Evolutionary conservation across 2,797 vertebrate species (phyloP).

Genomic region (Trematomus bernacchii): DNA sequence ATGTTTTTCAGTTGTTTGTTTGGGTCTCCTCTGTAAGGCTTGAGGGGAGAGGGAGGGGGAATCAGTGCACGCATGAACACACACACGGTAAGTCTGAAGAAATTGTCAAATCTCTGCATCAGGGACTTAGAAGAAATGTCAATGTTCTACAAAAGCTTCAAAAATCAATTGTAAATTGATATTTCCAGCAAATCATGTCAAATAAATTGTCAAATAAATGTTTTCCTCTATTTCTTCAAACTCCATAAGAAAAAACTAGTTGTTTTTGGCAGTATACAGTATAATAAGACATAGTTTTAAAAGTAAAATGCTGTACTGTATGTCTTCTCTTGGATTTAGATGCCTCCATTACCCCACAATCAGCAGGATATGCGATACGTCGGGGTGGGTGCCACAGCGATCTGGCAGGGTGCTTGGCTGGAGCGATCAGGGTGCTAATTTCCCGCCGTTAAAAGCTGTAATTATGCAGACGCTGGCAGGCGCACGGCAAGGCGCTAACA

Average conservation of each 20-base stretch:
- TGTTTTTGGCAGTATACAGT: not conserved
- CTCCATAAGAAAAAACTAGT: no score
- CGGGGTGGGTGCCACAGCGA: slow-evolving; percentile 43
- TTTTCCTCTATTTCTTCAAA: no score
- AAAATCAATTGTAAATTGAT: no score
- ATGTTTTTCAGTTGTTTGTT: slow-evolving; percentile 1
- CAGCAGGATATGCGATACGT: slow-evolving; percentile 52
- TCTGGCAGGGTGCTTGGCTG: slow-evolving; percentile 55
- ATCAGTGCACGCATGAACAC: not conserved
- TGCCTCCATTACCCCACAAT: slow-evolving; percentile 61
- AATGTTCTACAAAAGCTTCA: not conserved
- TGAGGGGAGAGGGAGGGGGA: not conserved
- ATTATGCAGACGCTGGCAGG: slow-evolving; percentile 69
- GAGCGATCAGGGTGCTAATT: slow-evolving; percentile 71
- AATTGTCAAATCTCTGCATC: not conserved
- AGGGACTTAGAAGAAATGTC: not conserved
- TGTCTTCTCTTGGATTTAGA: slow-evolving; percentile 30
- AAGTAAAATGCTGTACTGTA: slow-evolving; percentile 16
- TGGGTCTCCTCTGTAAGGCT: slow-evolving; percentile 3
- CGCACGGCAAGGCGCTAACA: slow-evolving; percentile 52
- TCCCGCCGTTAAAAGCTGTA: slow-evolving; percentile 71
- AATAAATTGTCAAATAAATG: no score
- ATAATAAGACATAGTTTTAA: not conserved
- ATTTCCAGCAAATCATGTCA: no score
- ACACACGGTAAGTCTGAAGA: not conserved